Evolutionary conservation across 2,797 vertebrate genomes (phyloP).

Genomic region (Parambassis ranga): DNA sequence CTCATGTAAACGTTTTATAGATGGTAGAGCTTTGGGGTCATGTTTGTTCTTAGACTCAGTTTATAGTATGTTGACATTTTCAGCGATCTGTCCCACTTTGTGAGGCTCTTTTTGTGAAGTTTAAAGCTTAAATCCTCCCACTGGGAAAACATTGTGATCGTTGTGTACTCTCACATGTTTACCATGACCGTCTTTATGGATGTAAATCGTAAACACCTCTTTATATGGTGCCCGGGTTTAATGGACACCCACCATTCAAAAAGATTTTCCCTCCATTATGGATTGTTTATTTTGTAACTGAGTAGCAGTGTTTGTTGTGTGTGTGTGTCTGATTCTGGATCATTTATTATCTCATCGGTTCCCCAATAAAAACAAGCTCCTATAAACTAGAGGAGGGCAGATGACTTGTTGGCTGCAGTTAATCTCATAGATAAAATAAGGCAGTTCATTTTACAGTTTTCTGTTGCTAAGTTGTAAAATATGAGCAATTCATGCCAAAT

Average conservation of each 20-base stretch:
- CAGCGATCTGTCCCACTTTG: neutral
- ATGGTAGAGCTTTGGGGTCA: neutral
- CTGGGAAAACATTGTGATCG: neutral
- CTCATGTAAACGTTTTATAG: neutral
- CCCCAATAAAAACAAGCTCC: neutral
- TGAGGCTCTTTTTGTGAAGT: neutral
- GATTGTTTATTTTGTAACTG: too few species aligned
- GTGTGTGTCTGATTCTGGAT: neutral
- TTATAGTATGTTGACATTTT: neutral
- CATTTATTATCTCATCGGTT: slow-evolving; percentile 13
- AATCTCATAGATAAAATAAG: neutral
- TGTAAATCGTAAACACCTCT: too few species aligned
- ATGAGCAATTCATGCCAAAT: neutral
- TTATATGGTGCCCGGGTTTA: too few species aligned
- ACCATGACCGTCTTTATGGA: neutral
- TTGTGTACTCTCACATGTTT: neutral
- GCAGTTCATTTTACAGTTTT: slow-evolving; percentile 2
- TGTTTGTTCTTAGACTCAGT: neutral
- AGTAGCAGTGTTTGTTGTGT: neutral
- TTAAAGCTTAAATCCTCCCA: neutral
- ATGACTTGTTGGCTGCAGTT: neutral
- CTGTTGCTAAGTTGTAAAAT: neutral
- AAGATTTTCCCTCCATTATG: neutral
- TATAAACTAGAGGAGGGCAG: neutral
- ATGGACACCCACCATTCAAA: neutral